phyloP scores from a whole-genome alignment of 2,888 invertebrate genomes.

The Thymelicus acteon region DNA sequence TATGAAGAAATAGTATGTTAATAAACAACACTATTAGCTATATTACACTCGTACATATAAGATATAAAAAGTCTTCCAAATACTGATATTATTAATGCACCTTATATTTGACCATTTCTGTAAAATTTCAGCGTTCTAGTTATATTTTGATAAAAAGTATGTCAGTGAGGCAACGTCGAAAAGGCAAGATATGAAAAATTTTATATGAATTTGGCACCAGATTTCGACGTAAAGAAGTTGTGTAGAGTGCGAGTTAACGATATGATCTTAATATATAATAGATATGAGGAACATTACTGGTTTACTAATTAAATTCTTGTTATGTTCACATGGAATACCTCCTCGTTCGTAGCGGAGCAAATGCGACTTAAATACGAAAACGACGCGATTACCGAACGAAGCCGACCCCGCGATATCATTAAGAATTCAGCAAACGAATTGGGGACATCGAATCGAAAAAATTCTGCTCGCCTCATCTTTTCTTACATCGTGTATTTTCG shows the following conservation, averaged over 20 bases:
- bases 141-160: constrained; percentile 4
- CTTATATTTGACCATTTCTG: not conserved
- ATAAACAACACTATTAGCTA: no score
- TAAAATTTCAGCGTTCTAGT: not conserved
- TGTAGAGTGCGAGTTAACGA: constrained; percentile 19
- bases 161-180: not conserved
- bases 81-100: constrained; percentile 3
- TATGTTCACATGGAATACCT: constrained; percentile 52
- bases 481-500: constrained; percentile 73
- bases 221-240: not conserved
- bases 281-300: constrained; percentile 39
- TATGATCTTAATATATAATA: constrained; percentile 36
- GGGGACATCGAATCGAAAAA: constrained; percentile 81
- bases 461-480: constrained; percentile 79
- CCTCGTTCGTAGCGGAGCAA: constrained; percentile 47
- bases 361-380: constrained; percentile 78
- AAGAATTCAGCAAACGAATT: constrained; percentile 81
- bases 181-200: constrained; percentile 6
- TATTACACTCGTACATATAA: not conserved
- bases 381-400: constrained; percentile 66
- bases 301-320: constrained; percentile 66
- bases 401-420: constrained; percentile 71
- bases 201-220: not conserved
- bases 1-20: no score
- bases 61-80: not conserved